Evolutionary conservation across 2,888 invertebrate species (phyloP).

Genomic region (Campoletis raptor): DNA sequence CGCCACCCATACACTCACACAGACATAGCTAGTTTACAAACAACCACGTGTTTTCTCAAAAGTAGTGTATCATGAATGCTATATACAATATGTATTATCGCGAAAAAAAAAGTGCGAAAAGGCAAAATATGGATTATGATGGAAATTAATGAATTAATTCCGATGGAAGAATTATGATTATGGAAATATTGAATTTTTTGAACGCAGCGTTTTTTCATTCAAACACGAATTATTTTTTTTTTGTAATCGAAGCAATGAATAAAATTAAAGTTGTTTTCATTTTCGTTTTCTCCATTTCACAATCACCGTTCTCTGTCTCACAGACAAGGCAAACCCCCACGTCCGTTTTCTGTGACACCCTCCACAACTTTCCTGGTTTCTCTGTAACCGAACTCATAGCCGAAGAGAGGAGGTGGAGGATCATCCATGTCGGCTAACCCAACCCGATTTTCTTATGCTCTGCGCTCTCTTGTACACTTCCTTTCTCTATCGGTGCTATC

Average conservation of each 20-base stretch:
- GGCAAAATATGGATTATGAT: too few relatives aligned
- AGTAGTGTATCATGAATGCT: too few relatives aligned
- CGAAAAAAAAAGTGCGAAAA: too few relatives aligned
- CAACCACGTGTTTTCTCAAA: too few relatives aligned
- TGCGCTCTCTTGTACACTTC: conserved; percentile 55
- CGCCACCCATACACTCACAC: not conserved
- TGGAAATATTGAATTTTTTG: not conserved
- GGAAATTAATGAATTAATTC: too few relatives aligned
- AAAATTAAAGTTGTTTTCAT: conserved; percentile 9
- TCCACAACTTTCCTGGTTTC: conserved; percentile 45
- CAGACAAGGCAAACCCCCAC: conserved; percentile 46
- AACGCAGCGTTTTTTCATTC: not conserved
- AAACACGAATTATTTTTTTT: not conserved
- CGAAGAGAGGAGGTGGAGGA: conserved; percentile 70
- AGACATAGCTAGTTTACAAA: too few relatives aligned
- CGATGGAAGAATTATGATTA: too few relatives aligned
- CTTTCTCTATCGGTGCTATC: conserved; percentile 71
- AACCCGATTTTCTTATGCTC: conserved; percentile 64
- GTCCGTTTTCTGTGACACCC: conserved; percentile 54
- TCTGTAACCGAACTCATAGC: conserved; percentile 35
- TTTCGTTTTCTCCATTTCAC: conserved; percentile 30
- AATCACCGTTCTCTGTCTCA: conserved; percentile 50
- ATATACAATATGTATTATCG: too few relatives aligned
- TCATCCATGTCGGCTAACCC: conserved; percentile 70
- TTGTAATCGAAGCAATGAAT: not conserved